Percentiles rank a stretch among this genome's conserved stretches.
Conservation (phyloP, 2,888 invertebrate species). For the Sesamia inferens region DNA sequence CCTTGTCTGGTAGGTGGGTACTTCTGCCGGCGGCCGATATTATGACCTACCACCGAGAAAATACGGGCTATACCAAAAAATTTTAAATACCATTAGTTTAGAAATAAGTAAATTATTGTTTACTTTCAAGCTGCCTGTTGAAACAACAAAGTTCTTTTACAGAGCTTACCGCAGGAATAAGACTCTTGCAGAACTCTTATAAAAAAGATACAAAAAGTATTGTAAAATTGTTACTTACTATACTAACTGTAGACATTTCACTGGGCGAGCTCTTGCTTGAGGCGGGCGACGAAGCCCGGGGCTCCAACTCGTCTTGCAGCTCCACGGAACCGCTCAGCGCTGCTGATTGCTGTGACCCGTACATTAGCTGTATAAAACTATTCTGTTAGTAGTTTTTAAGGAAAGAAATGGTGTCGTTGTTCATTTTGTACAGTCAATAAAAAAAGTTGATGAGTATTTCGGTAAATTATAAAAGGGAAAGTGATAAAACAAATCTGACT, state of each 20-base stretch:
- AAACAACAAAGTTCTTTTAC: too few species aligned
- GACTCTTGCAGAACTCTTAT: too few species aligned
- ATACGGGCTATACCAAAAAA: too few species aligned
- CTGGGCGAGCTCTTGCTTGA: constrained; percentile 96
- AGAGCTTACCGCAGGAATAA: too few species aligned
- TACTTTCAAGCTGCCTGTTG: too few species aligned
- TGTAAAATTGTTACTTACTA: constrained; percentile 43
- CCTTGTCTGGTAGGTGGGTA: too few species aligned
- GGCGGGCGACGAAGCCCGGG: constrained; percentile 93
- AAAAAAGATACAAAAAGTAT: too few species aligned
- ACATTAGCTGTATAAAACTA: constrained; percentile 76
- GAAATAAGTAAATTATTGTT: too few species aligned
- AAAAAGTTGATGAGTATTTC: not conserved
- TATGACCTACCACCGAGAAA: too few species aligned
- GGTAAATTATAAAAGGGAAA: not conserved
- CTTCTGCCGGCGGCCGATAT: too few species aligned
- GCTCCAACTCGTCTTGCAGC: constrained; percentile 89
- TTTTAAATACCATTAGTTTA: too few species aligned
- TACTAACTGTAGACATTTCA: constrained; percentile 94
- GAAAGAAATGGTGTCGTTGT: not conserved
- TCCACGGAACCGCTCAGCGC: constrained; percentile 84
- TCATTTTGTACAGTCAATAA: not conserved
- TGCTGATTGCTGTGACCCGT: constrained; percentile 85
- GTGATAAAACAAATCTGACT: not conserved
- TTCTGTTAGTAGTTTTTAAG: not conserved